Base-by-base conservation (phyloP, 2,888 invertebrate genomes). In the Willowsia nigromaculata region DNA sequence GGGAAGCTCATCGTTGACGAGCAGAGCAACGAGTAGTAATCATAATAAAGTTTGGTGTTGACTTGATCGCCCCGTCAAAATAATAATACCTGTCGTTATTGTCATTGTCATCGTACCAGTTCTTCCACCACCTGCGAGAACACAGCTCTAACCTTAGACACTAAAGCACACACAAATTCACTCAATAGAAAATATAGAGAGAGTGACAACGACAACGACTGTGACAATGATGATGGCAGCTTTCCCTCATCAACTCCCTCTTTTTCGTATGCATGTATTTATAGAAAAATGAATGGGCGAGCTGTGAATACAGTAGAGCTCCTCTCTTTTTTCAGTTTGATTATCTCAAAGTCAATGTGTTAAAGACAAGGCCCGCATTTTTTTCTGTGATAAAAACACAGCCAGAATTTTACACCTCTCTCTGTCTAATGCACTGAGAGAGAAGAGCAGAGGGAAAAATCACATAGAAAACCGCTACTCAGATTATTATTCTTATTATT, bases 171-270 rank as follows among this genome's bases (percentile, higher is more conserved):
- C 27, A 74, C 30, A 50, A 53, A 76, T 27, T 76, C 50, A 76
- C 50, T 50, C 25, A 53, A 50, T 30, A 76, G 71, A 76, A 76
- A 50, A 76, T 76, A 71, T n/a, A n/a, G n/a, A 71, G 43, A 71
- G 40, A 71, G 76, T 76, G 76, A 76, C 76, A 76, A 76, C 30
- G 50, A 50, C 50, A 33, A 53, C 76, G 53, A 50, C 30, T 50
- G 25, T 15, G 50, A 53, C 53, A 53, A 76, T 50, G 50, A 76
- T 25, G 40, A 43, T 43, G 15, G 74, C 30, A 50, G 50, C 27
- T 25, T n/a, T 76, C 74, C 7, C 76, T n/a, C 50, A 53, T 50
- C 76, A n/a, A 76, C 43, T 43, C 25, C 27, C 43, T 47, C 40
- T 74, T 22, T 74, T 68, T 1, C 18, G n/a, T 33, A 65, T 33